Percentiles rank a stretch among this genome's conserved stretches.
These are phyloP conservation scores for Athene noctua DNA, from an alignment of 2,113 vertebrate species.

Conservation along the genomic window DNA sequence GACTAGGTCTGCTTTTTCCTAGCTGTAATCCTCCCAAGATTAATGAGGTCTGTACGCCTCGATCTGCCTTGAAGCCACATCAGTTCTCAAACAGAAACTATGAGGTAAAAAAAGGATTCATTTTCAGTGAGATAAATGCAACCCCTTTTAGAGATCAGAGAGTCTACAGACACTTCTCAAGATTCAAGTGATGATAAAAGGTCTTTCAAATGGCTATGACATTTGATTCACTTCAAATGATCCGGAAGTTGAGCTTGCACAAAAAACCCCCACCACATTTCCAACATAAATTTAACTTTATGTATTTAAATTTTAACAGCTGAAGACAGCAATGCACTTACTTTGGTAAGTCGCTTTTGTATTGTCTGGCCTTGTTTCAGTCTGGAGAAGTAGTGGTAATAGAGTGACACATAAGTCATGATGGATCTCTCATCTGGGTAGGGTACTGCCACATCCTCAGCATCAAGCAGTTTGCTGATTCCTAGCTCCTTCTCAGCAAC, in stretches of 20 bases:
- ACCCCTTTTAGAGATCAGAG: not conserved
- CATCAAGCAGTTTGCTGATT: slow-evolving; percentile 86
- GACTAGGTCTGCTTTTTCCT: not conserved
- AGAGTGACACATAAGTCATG: slow-evolving; percentile 92
- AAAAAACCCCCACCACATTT: not conserved
- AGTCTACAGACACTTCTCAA: not conserved
- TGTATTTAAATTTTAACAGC: not conserved
- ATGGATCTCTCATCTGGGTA: slow-evolving; percentile 88
- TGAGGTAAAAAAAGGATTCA: not conserved
- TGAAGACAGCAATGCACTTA: slow-evolving; percentile 22
- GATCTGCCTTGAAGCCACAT: not conserved
- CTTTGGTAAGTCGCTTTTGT: slow-evolving; percentile 85
- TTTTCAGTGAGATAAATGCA: not conserved
- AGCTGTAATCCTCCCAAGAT: not conserved
- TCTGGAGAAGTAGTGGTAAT: slow-evolving; percentile 88
- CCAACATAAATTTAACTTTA: not conserved
- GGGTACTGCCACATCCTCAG: slow-evolving; percentile 81
- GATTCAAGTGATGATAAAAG: not conserved
- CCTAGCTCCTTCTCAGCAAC: slow-evolving; percentile 83
- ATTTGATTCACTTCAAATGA: not conserved
- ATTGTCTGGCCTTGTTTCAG: slow-evolving; percentile 83
- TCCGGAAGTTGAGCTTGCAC: not conserved
- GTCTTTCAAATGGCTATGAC: not conserved
- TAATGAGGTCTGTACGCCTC: not conserved
- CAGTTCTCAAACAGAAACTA: not conserved